Conservation (phyloP, 2,797 vertebrate species). For the Sebastes taczanowskii region DNA sequence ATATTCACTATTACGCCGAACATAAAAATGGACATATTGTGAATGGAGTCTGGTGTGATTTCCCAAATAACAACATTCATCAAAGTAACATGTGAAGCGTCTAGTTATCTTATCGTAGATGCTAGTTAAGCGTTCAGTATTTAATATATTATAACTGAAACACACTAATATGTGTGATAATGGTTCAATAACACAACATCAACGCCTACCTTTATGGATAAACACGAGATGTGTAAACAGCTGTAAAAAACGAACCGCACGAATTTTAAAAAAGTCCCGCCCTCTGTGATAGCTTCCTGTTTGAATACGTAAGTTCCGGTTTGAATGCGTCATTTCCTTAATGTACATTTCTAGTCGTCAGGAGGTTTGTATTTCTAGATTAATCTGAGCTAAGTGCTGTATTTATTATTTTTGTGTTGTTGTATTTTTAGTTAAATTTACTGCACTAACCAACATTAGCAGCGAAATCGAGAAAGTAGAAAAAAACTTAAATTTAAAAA, state of each 20-base stretch:
- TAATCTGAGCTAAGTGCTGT: rapidly evolving
- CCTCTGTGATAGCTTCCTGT: conserved; percentile 26
- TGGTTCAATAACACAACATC: not conserved
- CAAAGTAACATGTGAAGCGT: not conserved
- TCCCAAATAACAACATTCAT: not conserved
- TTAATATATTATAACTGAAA: not conserved
- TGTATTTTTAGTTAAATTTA: not conserved
- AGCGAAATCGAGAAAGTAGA: not conserved
- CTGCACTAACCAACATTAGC: not conserved
- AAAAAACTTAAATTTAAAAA: rapidly evolving
- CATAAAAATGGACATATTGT: not conserved
- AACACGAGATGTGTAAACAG: conserved; percentile 5
- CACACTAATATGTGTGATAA: not conserved
- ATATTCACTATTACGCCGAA: too few relatives aligned
- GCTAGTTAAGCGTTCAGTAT: not conserved
- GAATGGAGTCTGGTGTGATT: not conserved
- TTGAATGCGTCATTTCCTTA: too few relatives aligned
- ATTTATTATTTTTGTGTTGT: not conserved
- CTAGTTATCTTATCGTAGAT: not conserved
- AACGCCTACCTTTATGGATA: conserved; percentile 43
- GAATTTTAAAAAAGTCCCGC: conserved; percentile 60
- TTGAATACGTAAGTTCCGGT: too few relatives aligned
- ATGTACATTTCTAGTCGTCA: rapidly evolving
- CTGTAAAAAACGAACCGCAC: not conserved
- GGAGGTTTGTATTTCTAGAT: too few relatives aligned